These are phyloP conservation scores for Sitodiplosis mosellana DNA, from an alignment of 1,140 invertebrate species.

Conservation along the genomic window DNA sequence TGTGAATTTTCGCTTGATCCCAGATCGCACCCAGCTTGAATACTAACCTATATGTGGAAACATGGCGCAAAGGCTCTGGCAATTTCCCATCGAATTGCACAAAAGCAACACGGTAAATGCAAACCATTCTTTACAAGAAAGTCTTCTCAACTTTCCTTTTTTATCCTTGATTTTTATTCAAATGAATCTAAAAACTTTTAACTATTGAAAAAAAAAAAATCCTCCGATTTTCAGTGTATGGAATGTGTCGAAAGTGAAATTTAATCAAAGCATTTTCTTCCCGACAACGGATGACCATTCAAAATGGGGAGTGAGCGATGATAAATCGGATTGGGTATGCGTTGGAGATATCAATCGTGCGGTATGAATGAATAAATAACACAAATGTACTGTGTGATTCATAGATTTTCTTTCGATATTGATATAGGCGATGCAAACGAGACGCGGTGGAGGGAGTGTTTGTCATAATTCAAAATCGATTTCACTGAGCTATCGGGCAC, in stretches of 20 bases:
- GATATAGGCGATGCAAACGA: constrained; percentile 54
- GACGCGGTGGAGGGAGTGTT: constrained; percentile 63
- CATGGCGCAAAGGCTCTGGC: constrained; percentile 70
- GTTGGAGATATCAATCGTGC: constrained; percentile 86
- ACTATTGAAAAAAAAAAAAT: too few species aligned
- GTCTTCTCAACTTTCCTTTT: constrained; percentile 26
- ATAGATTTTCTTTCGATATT: constrained; percentile 16
- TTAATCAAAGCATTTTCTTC: not conserved
- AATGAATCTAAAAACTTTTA: too few species aligned
- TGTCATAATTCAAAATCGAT: constrained; percentile 39
- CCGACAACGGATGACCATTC: constrained; percentile 65
- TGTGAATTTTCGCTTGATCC: too few species aligned
- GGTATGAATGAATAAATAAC: constrained; percentile 29
- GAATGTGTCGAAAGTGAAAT: not conserved
- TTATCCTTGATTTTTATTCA: too few species aligned
- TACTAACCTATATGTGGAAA: constrained; percentile 56
- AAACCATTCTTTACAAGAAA: constrained; percentile 25
- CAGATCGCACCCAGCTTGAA: constrained; percentile 40
- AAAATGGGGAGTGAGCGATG: constrained; percentile 68
- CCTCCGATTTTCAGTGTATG: not conserved
- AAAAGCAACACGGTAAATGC: constrained; percentile 9
- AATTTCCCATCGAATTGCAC: constrained; percentile 50
- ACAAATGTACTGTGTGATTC: constrained; percentile 4
- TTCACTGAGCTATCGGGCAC: constrained; percentile 31
- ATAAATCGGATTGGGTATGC: constrained; percentile 51